Base-by-base conservation (phyloP, 1,140 invertebrate species). In the Formica exsecta region DNA sequence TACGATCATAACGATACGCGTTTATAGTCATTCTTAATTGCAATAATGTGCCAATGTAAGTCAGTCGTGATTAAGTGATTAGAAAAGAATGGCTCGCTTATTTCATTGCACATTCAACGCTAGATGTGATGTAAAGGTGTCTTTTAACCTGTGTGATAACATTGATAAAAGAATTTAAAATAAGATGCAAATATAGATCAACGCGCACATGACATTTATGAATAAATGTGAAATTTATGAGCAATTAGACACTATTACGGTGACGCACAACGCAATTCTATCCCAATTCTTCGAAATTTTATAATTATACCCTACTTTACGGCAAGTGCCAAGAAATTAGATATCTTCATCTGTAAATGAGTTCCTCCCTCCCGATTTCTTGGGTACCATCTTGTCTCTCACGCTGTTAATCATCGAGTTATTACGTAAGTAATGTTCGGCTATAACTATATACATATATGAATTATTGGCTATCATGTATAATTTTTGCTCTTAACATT, bases 341-440 rank as follows among this genome's bases (percentile, higher is more conserved):
- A 62, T 44, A 62, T 83, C 54, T 73, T 62, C 54, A 48, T 83
- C 19, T 22, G n/a, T 5, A 83, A 73, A 74, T 74, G n/a, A 83
- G 2, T 48, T 25, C 48, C 13, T 51, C 54, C 11, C 13, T 44
- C 38, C 48, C 79, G 38, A 57, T 25, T 74, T 74, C 54, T 81
- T 25, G 13, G 7, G 0, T 54, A 74, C 13, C 29, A 48, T 32
- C 51, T 59, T 19, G 38, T 59, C 48, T 51, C 48, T 19, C 79
- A 59, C 54, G 44, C 5, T 4, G 25, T 25, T 62, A 61, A 73
- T 74, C 54, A 74, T 13, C 38, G 29, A 74, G 68, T 83, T 71
- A 83, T 83, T 74, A 81, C 11, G 41, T 83, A 83, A 83, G 3
- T 2, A 83, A 83, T 83, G 25, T 7, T 74, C 73, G 41, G 13